Percentiles rank a stretch among this genome's conserved stretches.
Evolutionary conservation across 2,113 vertebrate species (phyloP).

Genomic region (Cinclus cinclus): DNA sequence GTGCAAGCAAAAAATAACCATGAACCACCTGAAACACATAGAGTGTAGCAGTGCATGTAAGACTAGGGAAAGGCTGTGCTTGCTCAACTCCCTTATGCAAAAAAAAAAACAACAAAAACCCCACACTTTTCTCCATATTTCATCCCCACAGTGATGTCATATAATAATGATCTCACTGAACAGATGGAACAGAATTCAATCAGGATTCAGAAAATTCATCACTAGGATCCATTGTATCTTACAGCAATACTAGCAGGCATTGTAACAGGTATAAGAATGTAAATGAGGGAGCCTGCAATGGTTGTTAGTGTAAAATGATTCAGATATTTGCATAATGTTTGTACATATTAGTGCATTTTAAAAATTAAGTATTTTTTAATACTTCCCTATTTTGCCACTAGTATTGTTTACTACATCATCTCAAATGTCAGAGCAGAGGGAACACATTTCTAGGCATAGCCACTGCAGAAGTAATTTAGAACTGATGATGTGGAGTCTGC

Average conservation of each 20-base stretch:
- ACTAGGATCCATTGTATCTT: slow-evolving; percentile 19
- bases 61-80: background rate
- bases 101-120: background rate
- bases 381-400: slow-evolving; percentile 43
- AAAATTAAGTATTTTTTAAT: slow-evolving; percentile 66
- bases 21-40: background rate
- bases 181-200: slow-evolving; percentile 65
- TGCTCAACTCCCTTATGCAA: background rate
- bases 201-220: slow-evolving; percentile 53
- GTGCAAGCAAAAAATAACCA: background rate
- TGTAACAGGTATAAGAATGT: slow-evolving; percentile 60
- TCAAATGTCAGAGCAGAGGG: background rate
- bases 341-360: slow-evolving; percentile 52
- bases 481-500: background rate
- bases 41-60: background rate
- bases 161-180: slow-evolving; percentile 55
- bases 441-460: background rate
- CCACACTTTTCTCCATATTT: background rate
- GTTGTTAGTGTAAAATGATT: slow-evolving; percentile 41
- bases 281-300: slow-evolving; percentile 44
- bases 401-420: slow-evolving; percentile 40
- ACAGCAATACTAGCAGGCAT: slow-evolving; percentile 59
- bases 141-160: slow-evolving; percentile 44
- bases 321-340: slow-evolving; percentile 64
- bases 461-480: slow-evolving; percentile 26